Base-by-base conservation (phyloP, 2,113 vertebrate genomes). In the Reinhardtius hippoglossoides region DNA sequence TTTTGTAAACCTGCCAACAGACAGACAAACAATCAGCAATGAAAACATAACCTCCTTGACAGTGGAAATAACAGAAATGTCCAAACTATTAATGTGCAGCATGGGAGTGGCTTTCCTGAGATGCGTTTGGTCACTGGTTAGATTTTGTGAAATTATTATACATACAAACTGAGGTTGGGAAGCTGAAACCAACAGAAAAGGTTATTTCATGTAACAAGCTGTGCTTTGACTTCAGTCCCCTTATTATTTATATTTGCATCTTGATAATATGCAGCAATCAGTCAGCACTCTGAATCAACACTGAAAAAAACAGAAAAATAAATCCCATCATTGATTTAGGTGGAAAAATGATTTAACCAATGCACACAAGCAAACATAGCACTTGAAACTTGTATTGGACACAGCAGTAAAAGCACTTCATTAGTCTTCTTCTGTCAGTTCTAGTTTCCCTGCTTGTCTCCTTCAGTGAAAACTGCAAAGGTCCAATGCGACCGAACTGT, bases 401-500 rank as follows among this genome's bases (percentile, higher is more conserved):
- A 21, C 42, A 46, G 16, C 12, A 52, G 9, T 62, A 62, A 72
- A 65, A 52, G 20, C 20, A n/a, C 50, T n/a, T 65, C 68, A 78
- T 84, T 57, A 68, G 55, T 78, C 72, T 84, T 57, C 69, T 67
- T 84, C 71, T 68, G 71, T 67, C 71, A 24, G 61, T 75, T 80
- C 67, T 68, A 66, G 40, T 77, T 81, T 80, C 55, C 23, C 26
- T 81, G 63, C 56, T 77, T 81, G 64, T 81, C 75, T 71, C 56
- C 77, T 66, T 56, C 48, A 70, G 81, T 64, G 54, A 88, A 81
- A 91, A 71, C 80, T 67, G 76, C 80, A 60, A 57, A 73, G 72
- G 83, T 85, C 79, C 80, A 65, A 46, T 87, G 84, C 48, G 23
- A 92, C 85, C 87, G 84, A 89, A 91, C 83, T 72, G 83, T 71